Evolutionary conservation across 2,797 vertebrate genomes (phyloP), one percentile per base, ranked within the genome.

Genomic region (Centroberyx gerrardi): DNA sequence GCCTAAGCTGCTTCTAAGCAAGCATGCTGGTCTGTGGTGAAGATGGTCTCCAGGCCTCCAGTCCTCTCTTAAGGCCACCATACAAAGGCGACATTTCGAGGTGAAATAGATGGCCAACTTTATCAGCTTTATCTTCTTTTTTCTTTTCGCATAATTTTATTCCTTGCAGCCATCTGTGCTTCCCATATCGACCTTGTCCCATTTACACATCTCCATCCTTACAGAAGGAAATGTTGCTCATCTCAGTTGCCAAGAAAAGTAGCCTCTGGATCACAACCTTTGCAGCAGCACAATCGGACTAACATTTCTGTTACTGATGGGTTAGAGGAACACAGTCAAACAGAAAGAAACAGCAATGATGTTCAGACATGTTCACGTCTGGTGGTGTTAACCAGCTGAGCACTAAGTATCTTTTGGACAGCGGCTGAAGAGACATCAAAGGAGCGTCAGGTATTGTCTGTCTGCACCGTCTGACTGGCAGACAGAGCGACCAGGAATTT

Each of bases 391-490:
- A 76, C 62, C 55, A 12, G 68, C 61, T 38, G 36, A 51, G 81
- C 81, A 75, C 77, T 77, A 72, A 5, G 31, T 80, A 85, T 75
- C 73, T 74, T 58, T 14, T 40, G 70, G 61, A 62, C 13, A 40
- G 73, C 70, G 31, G 44, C 46, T 66, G 68, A 74, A 38, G 40
- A 1, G 42, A 54, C 72, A 36, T 69, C n/a, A 44, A 52, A 58
- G 13, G 31, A 33, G 65, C 9, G 52, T 62, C 59, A 27, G 68
- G 53, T 58, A 28, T n/a, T 14, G 5, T 56, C 61, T 46, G 10
- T 69, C 62, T 29, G 4, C 4, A 40, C 33, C 29, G 66, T 44
- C 49, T 38, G 60, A 60, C 49, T 0, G 28, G 36, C 56, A 46
- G 61, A 44, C 61, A 9, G 8, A 51, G 33, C 7, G 8, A 60